These are phyloP conservation scores for Borostomias antarcticus DNA, from an alignment of 2,797 vertebrate species.

Conservation along the genomic window DNA sequence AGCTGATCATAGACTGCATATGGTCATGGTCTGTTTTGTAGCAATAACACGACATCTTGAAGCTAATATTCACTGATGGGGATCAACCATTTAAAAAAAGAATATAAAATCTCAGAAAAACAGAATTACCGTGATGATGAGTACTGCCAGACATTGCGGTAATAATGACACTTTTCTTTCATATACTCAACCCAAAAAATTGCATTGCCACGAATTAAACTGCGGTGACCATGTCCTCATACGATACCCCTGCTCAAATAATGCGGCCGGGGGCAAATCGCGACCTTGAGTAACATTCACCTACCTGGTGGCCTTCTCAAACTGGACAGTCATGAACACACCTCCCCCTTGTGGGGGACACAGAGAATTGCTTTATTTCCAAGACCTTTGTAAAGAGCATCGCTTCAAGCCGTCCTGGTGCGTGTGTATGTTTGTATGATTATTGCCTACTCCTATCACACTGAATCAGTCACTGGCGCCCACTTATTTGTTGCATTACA, in stretches of 20 bases:
- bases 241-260: constrained; percentile 12
- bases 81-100: background rate
- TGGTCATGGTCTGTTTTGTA: background rate
- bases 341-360: constrained; percentile 59
- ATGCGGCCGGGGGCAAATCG: constrained; percentile 28
- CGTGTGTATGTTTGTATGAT: background rate
- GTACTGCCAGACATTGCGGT: background rate
- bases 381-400: background rate
- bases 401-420: background rate
- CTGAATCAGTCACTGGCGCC: background rate
- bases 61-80: background rate
- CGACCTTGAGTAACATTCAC: constrained; percentile 68
- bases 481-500: background rate
- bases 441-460: background rate
- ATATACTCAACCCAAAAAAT: background rate
- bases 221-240: background rate
- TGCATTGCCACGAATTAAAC: background rate
- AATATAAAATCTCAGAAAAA: background rate
- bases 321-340: constrained; percentile 29
- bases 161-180: too few relatives aligned
- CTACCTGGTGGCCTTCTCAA: constrained; percentile 48
- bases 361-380: constrained; percentile 5
- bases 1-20: constrained; percentile 43
- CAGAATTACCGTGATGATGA: background rate
- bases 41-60: background rate